Evolutionary conservation across 1,140 invertebrate genomes (phyloP), one percentile per base, ranked within the genome.

Genomic region (Diorhabda carinulata): DNA sequence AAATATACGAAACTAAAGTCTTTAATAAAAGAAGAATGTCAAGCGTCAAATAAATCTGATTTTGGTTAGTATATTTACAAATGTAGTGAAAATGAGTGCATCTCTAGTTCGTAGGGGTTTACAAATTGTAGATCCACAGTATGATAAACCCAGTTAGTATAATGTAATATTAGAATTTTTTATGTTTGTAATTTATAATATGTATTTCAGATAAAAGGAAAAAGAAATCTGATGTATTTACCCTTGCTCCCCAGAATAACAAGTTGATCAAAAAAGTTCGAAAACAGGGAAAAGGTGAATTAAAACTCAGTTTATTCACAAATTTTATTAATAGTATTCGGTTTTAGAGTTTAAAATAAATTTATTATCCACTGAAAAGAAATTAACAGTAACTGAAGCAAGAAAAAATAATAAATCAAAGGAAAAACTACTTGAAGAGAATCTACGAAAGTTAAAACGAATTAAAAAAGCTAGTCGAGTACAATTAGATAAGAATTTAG

Each of bases 71-170:
- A 25, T 25, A 25, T 1, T 25, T 25, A 52, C n/a, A 52, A 52
- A 52, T 52, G 47, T 8, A 8, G 9, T 64, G 3, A 67, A 79
- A 79, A 84, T 84, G 82, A 83, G 82, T 80, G 81, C 82, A 73
- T 80, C 82, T 47, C 75, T 84, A 78, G 78, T 85, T 7, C 77
- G 80, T 68, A 80, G 84, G 72, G 82, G 80, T 66, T 78, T 84
- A 69, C 80, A 80, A 78, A 76, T 84, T 66, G 82, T 85, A 52
- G 82, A 84, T 74, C 78, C 75, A 69, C 45, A 64, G 10, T 64
- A 7, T 56, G 45, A 3, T 5, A 64, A 64, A 47, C 10, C 43
- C 43, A 44, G 61, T 62, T 4, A 44, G 61, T 62, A 43, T 44
- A 4, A 7, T n/a, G 5, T 42, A n/a, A n/a, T 42, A 60, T 3